phyloP scores from a whole-genome alignment of 2,888 invertebrate genomes.

The Caenorhabditis macrosperma region DNA sequence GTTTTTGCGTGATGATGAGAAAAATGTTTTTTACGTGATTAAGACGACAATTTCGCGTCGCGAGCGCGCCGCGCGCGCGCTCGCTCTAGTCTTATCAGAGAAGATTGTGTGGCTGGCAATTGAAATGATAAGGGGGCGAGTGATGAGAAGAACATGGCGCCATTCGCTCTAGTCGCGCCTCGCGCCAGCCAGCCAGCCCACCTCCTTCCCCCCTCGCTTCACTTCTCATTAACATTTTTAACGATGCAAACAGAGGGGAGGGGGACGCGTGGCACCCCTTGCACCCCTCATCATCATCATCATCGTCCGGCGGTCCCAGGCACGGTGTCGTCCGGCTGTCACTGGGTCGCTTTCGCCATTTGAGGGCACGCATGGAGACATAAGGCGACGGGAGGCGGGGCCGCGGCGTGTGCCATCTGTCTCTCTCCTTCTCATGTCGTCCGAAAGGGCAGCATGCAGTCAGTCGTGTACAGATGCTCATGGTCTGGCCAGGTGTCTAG shows the following conservation, averaged over 20 bases:
- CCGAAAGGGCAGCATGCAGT: neutral
- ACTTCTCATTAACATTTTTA: neutral
- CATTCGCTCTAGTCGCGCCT: neutral
- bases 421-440: too few relatives aligned
- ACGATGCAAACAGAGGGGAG: neutral
- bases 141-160: slow-evolving; percentile 48
- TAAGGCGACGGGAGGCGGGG: too few relatives aligned
- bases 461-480: neutral
- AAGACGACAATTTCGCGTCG: too few relatives aligned
- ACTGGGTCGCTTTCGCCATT: neutral
- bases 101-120: neutral
- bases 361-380: neutral
- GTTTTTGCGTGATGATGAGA: neutral
- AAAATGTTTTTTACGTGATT: too few relatives aligned
- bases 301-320: slow-evolving; percentile 6
- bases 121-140: too few relatives aligned
- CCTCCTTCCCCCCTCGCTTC: neutral
- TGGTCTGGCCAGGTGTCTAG: too few relatives aligned
- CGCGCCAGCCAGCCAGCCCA: neutral
- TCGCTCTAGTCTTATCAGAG: neutral
- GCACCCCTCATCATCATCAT: neutral
- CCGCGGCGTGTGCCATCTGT: slow-evolving; percentile 6
- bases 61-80: too few relatives aligned
- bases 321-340: neutral
- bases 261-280: neutral